Conservation (phyloP, 2,888 invertebrate genomes). For the Lycia hirtaria region DNA sequence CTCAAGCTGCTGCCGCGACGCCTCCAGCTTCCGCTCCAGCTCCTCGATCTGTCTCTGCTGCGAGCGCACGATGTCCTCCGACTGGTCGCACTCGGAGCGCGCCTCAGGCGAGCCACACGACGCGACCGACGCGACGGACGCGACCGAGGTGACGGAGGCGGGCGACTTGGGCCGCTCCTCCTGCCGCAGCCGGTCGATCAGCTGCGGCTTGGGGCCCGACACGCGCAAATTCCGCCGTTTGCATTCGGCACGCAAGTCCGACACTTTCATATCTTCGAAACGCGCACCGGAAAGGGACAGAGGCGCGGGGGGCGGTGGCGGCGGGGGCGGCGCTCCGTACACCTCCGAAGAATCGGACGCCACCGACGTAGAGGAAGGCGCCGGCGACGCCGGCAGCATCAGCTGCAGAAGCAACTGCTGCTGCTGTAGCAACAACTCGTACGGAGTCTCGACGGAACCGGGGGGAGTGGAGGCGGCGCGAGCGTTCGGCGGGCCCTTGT, state of each 20-base stretch:
- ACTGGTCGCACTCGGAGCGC: slow-evolving; percentile 70
- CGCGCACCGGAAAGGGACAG: slow-evolving; percentile 81
- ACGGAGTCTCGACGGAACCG: slow-evolving; percentile 90
- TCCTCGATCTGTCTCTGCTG: slow-evolving; percentile 94
- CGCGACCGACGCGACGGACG: slow-evolving; percentile 61
- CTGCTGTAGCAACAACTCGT: slow-evolving; percentile 96
- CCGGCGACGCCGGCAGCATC: slow-evolving; percentile 89
- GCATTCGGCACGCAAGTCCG: slow-evolving; percentile 96
- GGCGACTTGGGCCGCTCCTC: slow-evolving; percentile 80
- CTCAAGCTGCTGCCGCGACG: slow-evolving; percentile 91
- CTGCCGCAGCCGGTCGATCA: slow-evolving; percentile 94
- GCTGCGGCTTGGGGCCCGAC: slow-evolving; percentile 97
- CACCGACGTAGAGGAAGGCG: slow-evolving; percentile 66
- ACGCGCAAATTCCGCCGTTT: slow-evolving; percentile 97
- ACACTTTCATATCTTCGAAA: slow-evolving; percentile 97
- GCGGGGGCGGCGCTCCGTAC: slow-evolving; percentile 79
- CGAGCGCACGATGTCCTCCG: slow-evolving; percentile 91
- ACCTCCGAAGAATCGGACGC: slow-evolving; percentile 71
- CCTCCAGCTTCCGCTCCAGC: slow-evolving; percentile 91
- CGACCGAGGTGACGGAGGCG: slow-evolving; percentile 60
- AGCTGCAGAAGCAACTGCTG: slow-evolving; percentile 96
- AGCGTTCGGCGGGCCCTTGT: slow-evolving; percentile 93
- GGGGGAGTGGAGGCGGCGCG: slow-evolving; percentile 89
- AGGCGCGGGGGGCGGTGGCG: slow-evolving; percentile 79
- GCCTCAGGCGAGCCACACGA: slow-evolving; percentile 58